These are phyloP conservation scores for Oryzias sinensis DNA, from an alignment of 2,797 vertebrate genomes.

Conservation along the genomic window DNA sequence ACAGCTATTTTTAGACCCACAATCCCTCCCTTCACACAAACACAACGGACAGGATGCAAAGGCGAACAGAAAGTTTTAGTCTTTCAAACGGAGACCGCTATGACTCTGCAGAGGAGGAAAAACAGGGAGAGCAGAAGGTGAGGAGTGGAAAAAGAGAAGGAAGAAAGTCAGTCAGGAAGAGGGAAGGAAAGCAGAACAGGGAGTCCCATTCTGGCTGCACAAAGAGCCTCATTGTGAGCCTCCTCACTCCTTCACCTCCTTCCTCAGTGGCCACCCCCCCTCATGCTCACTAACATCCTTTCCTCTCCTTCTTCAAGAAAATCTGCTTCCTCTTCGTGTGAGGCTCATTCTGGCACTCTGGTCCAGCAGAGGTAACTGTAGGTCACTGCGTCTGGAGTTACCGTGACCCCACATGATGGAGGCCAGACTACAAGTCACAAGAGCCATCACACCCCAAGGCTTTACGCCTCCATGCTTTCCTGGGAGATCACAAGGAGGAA, in stretches of 20 bases:
- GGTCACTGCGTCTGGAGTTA: constrained; percentile 38
- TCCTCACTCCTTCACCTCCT: constrained; percentile 51
- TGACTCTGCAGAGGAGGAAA: constrained; percentile 56
- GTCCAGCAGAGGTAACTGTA: constrained; percentile 44
- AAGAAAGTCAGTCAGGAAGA: constrained; percentile 39
- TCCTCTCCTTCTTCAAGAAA: constrained; percentile 41
- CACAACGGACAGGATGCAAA: constrained; percentile 1
- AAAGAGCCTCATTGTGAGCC: constrained; percentile 77
- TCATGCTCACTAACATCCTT: constrained; percentile 25
- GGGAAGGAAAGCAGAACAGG: constrained; percentile 48
- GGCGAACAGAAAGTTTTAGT: constrained; percentile 3
- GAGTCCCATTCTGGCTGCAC: constrained; percentile 58
- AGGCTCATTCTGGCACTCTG: no score
- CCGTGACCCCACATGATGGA: neutral
- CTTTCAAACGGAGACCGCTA: constrained; percentile 39
- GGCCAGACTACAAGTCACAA: neutral
- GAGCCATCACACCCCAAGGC: neutral
- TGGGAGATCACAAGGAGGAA: no score
- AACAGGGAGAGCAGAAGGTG: no score
- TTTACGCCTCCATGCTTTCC: no score
- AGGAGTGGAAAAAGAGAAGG: neutral
- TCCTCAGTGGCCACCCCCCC: constrained; percentile 31
- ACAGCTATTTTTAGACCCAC: constrained; percentile 57
- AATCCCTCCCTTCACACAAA: constrained; percentile 11
- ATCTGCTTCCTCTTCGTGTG: neutral